Conservation (phyloP, 2,888 invertebrate species). For the Halocaridina rubra region DNA sequence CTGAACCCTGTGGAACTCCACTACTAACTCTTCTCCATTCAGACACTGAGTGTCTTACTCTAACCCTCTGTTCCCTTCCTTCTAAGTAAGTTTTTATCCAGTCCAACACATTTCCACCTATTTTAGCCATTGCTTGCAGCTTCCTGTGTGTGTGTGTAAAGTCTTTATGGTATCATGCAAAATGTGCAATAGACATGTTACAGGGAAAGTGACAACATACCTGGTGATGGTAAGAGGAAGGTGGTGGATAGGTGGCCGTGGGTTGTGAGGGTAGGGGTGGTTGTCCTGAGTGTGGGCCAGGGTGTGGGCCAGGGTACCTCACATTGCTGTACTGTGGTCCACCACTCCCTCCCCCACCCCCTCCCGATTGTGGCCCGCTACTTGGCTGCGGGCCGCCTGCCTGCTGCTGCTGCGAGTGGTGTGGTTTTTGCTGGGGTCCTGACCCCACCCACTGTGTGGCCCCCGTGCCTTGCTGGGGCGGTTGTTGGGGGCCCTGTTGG, state of each 20-base stretch:
- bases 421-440: conserved; percentile 11
- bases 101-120: too few species aligned
- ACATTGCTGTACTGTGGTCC: conserved; percentile 23
- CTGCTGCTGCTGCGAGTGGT: conserved; percentile 5
- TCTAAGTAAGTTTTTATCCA: too few species aligned
- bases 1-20: too few species aligned
- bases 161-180: too few species aligned
- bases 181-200: too few species aligned
- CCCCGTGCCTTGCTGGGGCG: conserved; percentile 6
- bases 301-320: conserved; percentile 32
- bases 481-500: conserved; percentile 8
- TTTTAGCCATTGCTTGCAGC: too few species aligned
- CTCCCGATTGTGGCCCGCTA: neutral
- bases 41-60: too few species aligned
- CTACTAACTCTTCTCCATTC: too few species aligned
- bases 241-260: conserved; percentile 19
- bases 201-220: too few species aligned
- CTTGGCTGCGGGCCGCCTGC: neutral
- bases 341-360: conserved; percentile 19
- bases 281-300: conserved; percentile 25
- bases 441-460: conserved; percentile 1
- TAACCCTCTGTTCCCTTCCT: too few species aligned
- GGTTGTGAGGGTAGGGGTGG: conserved; percentile 4
- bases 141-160: too few species aligned
- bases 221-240: conserved; percentile 38